Evolutionary conservation across 2,888 invertebrate species (phyloP).

Genomic region (Ornithoptera priamus): DNA sequence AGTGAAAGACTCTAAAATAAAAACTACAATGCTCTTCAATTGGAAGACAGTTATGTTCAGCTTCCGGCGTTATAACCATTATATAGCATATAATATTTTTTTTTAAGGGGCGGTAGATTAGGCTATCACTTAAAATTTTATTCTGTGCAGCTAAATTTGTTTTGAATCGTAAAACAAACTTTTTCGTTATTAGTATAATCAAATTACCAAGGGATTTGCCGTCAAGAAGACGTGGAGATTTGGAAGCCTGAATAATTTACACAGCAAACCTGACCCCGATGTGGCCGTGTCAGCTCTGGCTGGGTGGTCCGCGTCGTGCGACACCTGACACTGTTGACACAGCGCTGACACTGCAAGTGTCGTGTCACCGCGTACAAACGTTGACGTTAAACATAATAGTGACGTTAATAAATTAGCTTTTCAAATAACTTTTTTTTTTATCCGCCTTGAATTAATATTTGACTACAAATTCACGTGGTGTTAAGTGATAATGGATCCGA

Average conservation of each 20-base stretch:
- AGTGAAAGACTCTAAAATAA: too few relatives aligned
- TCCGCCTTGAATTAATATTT: neutral
- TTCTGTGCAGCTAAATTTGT: too few relatives aligned
- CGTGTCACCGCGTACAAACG: constrained; percentile 18
- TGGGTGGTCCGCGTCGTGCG: constrained; percentile 32
- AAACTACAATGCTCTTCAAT: too few relatives aligned
- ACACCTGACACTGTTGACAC: constrained; percentile 35
- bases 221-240: neutral
- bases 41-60: too few relatives aligned
- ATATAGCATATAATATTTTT: too few relatives aligned
- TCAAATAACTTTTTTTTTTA: neutral
- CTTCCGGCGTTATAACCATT: too few relatives aligned
- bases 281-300: constrained; percentile 12
- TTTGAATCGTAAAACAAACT: too few relatives aligned
- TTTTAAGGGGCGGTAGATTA: too few relatives aligned
- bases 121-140: too few relatives aligned
- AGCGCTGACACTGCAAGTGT: constrained; percentile 23
- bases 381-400: constrained; percentile 14
- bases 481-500: too few relatives aligned
- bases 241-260: constrained; percentile 4
- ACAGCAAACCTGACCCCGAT: constrained; percentile 9
- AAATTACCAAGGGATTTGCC: neutral
- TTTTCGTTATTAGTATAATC: too few relatives aligned
- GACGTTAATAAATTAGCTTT: constrained; percentile 11
- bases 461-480: too few relatives aligned